Conservation (phyloP, 2,113 vertebrate species). For the Pollimyrus isidori region DNA sequence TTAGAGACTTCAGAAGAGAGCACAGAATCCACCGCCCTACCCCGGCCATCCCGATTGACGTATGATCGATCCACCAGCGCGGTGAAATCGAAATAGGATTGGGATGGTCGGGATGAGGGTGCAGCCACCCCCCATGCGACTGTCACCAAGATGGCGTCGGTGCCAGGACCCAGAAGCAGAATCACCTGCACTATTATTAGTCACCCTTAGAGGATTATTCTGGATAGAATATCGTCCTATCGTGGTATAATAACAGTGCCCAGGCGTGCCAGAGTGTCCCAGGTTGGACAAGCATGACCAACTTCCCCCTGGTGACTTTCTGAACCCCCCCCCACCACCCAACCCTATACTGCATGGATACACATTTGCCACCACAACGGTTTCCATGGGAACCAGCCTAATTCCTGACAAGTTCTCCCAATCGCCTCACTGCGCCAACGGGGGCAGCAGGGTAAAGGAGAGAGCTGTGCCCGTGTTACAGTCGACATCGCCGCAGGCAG, state of each 20-base stretch:
- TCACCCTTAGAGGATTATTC: not conserved
- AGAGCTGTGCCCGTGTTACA: not conserved
- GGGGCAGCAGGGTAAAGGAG: not conserved
- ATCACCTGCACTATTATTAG: not conserved
- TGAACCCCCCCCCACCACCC: not conserved
- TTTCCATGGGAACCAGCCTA: conserved; percentile 33
- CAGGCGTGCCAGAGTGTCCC: not conserved
- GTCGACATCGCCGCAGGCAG: not conserved
- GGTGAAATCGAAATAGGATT: not conserved
- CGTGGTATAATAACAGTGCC: not conserved
- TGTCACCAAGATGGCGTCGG: not conserved
- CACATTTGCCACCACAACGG: conserved; percentile 1
- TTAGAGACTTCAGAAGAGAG: conserved; percentile 16
- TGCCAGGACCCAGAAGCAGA: not conserved
- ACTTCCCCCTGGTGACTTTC: not conserved
- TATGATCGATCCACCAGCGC: conserved; percentile 14
- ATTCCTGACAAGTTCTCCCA: conserved; percentile 3
- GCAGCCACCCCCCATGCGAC: not conserved
- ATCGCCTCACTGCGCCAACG: not conserved
- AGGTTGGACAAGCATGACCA: not conserved
- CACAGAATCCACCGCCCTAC: not conserved
- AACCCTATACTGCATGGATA: not conserved
- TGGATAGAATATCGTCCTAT: not conserved
- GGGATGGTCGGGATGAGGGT: conserved; percentile 12
- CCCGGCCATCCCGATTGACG: not conserved